Base-by-base conservation (phyloP, 2,797 vertebrate genomes). In the Propithecus perrieri region DNA sequence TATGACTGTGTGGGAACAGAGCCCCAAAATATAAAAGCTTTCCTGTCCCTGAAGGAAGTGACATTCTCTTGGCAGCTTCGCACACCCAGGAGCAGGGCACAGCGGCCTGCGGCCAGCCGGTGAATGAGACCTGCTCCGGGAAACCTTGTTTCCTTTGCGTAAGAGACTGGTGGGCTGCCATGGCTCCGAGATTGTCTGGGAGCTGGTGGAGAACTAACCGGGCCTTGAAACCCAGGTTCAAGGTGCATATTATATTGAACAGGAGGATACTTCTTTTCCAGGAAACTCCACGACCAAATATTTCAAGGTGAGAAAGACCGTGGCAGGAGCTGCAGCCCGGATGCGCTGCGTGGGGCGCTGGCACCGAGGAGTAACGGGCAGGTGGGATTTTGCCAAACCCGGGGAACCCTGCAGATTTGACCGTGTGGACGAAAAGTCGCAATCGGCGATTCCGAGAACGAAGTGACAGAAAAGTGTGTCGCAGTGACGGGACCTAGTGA, bases 191-290 rank as follows among this genome's bases (percentile, higher is more conserved):
- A 22, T 8, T 30, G 30, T 57, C 50, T 7, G 6, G 38, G 22
- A 6, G 38, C 50, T 22, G 1, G 24, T 6, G 35, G 65, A 28
- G 57, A 15, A n/a, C 0, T 12, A 46, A 61, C 5, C 0, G 3
- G 33, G 50, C 9, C 35, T 30, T 11, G 12, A 57, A 33, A 6
- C 28, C 20, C 35, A 14, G 28, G 26, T 24, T 33, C 67, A 2
- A 57, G 48, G 33, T 17, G 12, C n/a, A 18, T 14, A 7, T 9
- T 14, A 28, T 20, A 10, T 13, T 10, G 61, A 35, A 43, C 26
- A 38, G 33, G 7, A 41, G 22, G 33, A 4, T 20, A 26, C 14
- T 35, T 63, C 57, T 35, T 8, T n/a, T 35, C 0, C 5, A 24
- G 1, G 35, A 53, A 65, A n/a, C 18, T 53, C 43, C 4, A 7